Evolutionary conservation across 2,888 invertebrate species (phyloP).

Genomic region (Tetragonula carbonaria): DNA sequence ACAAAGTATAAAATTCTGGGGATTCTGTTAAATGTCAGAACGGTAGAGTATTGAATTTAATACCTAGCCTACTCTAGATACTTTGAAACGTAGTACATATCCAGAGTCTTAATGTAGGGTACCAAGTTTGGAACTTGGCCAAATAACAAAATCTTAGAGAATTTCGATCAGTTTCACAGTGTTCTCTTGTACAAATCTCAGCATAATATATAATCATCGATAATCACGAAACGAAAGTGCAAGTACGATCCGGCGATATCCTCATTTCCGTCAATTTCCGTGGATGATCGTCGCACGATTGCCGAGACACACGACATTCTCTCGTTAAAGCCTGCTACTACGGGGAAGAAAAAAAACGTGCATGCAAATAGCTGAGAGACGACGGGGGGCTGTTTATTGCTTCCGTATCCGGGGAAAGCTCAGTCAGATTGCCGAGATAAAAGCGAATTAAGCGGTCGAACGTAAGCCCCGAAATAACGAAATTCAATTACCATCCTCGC

Average conservation of each 20-base stretch:
- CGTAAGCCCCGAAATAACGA: constrained; percentile 33
- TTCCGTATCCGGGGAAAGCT: constrained; percentile 69
- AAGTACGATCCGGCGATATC: neutral
- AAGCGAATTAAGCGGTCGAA: constrained; percentile 8
- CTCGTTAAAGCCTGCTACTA: constrained; percentile 30
- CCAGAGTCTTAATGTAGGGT: no score
- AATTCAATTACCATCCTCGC: constrained; percentile 39
- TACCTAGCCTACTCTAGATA: no score
- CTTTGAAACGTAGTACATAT: no score
- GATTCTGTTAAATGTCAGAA: no score
- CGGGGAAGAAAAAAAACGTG: constrained; percentile 7
- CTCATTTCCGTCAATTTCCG: neutral
- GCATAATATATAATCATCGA: neutral
- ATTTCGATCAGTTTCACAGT: neutral
- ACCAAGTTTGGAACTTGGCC: no score
- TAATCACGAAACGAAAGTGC: neutral
- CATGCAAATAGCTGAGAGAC: constrained; percentile 16
- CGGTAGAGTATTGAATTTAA: no score
- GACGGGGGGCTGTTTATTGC: constrained; percentile 18
- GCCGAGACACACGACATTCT: constrained; percentile 13
- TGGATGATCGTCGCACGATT: neutral
- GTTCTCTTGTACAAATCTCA: neutral
- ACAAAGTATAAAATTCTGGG: no score
- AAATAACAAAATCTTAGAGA: neutral
- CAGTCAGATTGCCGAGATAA: constrained; percentile 25